Evolutionary conservation across 2,113 vertebrate species (phyloP).

Genomic region (Leptosomus discolor): DNA sequence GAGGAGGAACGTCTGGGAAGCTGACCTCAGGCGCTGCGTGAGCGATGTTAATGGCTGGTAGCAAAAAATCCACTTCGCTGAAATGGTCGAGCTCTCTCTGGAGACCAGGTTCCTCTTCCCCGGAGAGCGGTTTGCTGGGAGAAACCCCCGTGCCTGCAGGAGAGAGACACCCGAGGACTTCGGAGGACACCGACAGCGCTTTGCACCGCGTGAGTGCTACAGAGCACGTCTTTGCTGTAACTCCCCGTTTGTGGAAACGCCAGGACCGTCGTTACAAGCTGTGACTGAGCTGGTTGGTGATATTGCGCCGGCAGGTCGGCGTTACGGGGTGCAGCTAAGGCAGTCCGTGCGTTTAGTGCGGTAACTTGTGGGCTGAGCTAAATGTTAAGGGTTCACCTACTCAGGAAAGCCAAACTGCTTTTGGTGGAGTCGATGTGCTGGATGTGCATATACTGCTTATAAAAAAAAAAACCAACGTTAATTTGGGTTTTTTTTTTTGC

Average conservation of each 20-base stretch:
- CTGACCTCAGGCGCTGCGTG: not conserved
- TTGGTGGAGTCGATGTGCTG: not conserved
- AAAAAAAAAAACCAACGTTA: too few relatives aligned
- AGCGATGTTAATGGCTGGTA: fast-evolving
- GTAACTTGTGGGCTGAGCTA: not conserved
- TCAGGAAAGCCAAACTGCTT: not conserved
- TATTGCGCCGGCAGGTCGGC: fast-evolving
- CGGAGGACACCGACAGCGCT: not conserved
- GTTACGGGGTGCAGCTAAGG: fast-evolving
- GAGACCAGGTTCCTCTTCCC: too few relatives aligned
- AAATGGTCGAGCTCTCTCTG: not conserved
- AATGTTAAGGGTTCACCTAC: not conserved
- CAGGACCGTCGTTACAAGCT: fast-evolving
- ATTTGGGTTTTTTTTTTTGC: not conserved
- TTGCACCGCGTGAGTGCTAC: not conserved
- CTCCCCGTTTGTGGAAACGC: not conserved
- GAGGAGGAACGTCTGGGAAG: not conserved
- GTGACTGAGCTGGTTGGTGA: fast-evolving
- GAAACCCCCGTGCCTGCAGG: not conserved
- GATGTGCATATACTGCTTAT: not conserved
- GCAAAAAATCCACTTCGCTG: not conserved
- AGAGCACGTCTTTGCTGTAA: not conserved
- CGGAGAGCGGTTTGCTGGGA: fast-evolving
- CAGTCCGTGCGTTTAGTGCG: fast-evolving
- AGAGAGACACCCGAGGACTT: fast-evolving